These are phyloP conservation scores for Bergia puertoricense DNA, from an alignment of 92 coral and sea anemone genomes.

Conservation along the genomic window DNA sequence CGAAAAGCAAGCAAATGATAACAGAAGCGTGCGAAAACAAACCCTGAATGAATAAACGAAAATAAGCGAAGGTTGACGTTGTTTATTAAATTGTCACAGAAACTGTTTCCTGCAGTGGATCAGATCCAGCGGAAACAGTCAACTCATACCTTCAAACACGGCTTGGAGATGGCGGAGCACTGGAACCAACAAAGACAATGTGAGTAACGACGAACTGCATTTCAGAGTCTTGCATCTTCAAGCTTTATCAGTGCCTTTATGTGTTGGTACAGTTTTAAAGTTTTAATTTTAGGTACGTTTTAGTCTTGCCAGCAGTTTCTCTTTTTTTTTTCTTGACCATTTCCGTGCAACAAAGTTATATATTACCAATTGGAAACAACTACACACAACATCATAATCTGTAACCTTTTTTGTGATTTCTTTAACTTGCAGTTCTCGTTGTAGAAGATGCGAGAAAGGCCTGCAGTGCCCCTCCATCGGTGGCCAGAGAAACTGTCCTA, in stretches of 20 bases:
- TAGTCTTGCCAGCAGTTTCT: no score
- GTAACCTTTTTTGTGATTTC: neutral
- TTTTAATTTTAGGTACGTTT: no score
- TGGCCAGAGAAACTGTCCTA: conserved; percentile 60
- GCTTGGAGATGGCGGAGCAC: conserved; percentile 63
- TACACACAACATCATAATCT: neutral
- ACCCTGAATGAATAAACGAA: no score
- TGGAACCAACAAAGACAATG: conserved; percentile 63
- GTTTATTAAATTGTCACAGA: conserved; percentile 30
- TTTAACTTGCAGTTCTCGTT: conserved; percentile 45
- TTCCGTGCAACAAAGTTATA: neutral
- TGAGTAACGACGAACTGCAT: conserved; percentile 16
- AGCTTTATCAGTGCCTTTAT: no score
- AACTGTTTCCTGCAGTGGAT: conserved; percentile 49
- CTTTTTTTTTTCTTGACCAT: neutral
- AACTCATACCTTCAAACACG: conserved; percentile 62
- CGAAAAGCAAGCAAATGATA: no score
- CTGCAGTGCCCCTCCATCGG: conserved; percentile 53
- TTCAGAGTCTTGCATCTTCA: neutral
- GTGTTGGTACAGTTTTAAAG: neutral
- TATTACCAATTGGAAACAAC: neutral
- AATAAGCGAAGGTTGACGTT: neutral
- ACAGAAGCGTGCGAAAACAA: no score
- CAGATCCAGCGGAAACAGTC: conserved; percentile 23
- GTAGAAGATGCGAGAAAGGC: conserved; percentile 49